Percentiles rank a stretch among this genome's conserved stretches.
phyloP scores from a whole-genome alignment of 2,797 vertebrate species.

The Chelon auratus region DNA sequence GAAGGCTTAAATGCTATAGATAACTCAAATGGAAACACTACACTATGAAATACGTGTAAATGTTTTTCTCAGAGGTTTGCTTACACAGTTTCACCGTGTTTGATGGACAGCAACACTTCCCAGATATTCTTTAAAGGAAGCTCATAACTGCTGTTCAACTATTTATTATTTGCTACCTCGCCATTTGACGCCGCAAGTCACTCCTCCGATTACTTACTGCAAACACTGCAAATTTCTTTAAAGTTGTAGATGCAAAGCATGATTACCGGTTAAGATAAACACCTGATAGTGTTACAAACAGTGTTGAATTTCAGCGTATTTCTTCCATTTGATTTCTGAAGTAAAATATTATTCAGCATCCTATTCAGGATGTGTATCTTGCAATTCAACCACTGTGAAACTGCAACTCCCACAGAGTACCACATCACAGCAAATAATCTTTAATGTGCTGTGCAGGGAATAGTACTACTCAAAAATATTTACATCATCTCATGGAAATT shows the following conservation, averaged over 20 bases:
- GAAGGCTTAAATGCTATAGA: neutral
- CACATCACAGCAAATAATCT: slow-evolving; percentile 14
- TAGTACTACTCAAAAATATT: neutral
- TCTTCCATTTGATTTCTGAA: neutral
- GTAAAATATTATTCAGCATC: slow-evolving; percentile 5
- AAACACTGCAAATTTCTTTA: neutral
- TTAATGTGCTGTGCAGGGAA: neutral
- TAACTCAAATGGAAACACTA: no score
- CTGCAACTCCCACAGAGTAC: slow-evolving; percentile 9
- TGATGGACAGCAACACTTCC: no score
- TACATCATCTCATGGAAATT: neutral
- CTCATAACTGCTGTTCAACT: no score
- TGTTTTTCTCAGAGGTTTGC: no score
- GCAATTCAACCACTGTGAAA: slow-evolving; percentile 13
- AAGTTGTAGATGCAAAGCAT: neutral
- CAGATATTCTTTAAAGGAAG: no score
- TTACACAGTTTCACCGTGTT: no score
- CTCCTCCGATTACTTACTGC: no score
- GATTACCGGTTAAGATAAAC: neutral
- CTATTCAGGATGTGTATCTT: neutral
- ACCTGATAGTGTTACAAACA: neutral
- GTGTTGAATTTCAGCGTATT: slow-evolving; percentile 3
- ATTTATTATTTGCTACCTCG: no score
- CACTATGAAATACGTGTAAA: no score
- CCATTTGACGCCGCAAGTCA: no score